Evolutionary conservation across 2,113 vertebrate genomes (phyloP).

Genomic region (Aptenodytes patagonicus): DNA sequence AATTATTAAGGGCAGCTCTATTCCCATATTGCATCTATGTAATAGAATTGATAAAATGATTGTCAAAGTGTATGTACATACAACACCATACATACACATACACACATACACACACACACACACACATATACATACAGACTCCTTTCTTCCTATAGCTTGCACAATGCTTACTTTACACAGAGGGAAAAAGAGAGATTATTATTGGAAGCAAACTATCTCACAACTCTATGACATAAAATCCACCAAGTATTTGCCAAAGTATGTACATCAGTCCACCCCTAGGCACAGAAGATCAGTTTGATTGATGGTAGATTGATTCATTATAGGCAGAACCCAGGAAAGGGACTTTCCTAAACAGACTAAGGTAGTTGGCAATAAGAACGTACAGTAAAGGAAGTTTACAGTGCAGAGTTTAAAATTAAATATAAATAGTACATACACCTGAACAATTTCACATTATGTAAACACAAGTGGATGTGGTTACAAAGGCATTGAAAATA

Average conservation of each 20-base stretch:
- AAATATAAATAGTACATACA: not conserved
- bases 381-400: not conserved
- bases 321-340: not conserved
- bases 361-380: not conserved
- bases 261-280: not conserved
- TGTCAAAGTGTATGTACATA: not conserved
- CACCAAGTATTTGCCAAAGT: not conserved
- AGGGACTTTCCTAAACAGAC: not conserved
- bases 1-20: not conserved
- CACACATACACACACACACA: not conserved
- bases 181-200: not conserved
- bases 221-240: not conserved
- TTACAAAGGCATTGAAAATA: not conserved
- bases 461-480: not conserved
- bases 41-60: not conserved
- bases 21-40: not conserved
- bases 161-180: not conserved
- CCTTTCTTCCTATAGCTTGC: not conserved
- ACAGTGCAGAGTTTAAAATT: not conserved
- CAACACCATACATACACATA: not conserved
- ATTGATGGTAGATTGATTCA: not conserved
- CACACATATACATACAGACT: not conserved
- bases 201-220: not conserved
- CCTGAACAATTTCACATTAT: not conserved
- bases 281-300: not conserved